Evolutionary conservation across 2,888 invertebrate genomes (phyloP).

Genomic region (Chirona hameri): DNA sequence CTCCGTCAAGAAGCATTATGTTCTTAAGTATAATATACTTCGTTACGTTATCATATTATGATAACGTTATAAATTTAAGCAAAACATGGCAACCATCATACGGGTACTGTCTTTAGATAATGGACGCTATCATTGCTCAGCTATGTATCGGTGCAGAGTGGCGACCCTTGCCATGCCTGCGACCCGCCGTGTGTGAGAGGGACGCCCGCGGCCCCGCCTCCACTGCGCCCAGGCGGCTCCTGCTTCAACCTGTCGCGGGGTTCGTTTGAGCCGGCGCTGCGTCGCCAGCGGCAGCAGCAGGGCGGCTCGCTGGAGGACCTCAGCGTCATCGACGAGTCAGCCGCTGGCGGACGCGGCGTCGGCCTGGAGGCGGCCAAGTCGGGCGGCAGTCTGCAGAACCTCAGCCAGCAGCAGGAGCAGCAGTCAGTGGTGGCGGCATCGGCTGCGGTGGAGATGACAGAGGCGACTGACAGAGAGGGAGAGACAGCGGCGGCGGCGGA

Average conservation of each 20-base stretch:
- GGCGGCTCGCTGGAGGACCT: constrained; percentile 30
- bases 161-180: no score
- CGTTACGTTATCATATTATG: no score
- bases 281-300: constrained; percentile 31
- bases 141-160: no score
- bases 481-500: background rate
- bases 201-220: no score
- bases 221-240: constrained; percentile 36
- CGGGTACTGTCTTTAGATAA: no score
- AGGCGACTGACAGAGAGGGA: no score
- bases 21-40: no score
- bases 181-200: no score
- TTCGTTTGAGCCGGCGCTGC: constrained; percentile 38
- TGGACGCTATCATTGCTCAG: no score
- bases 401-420: background rate
- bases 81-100: no score
- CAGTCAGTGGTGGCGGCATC: background rate
- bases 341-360: background rate
- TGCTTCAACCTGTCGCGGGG: constrained; percentile 40
- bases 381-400: constrained; percentile 28
- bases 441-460: background rate
- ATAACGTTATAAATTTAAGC: no score
- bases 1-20: background rate
- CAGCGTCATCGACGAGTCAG: constrained; percentile 24
- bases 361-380: background rate